phyloP scores from a whole-genome alignment of 23 tunicate genomes.

The Trididemnum nubilum region DNA sequence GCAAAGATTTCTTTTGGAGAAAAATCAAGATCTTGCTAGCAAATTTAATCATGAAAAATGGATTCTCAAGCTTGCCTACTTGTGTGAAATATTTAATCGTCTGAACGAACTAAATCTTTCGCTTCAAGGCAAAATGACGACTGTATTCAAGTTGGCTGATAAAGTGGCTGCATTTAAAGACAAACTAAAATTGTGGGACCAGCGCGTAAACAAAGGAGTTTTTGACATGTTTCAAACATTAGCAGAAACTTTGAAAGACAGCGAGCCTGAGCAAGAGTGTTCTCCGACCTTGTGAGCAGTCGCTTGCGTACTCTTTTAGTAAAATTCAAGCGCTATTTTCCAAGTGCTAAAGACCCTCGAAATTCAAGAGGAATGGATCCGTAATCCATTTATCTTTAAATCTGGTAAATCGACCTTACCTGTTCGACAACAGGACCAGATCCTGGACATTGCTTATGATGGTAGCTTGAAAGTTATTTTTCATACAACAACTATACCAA shows the following conservation, averaged over 20 bases:
- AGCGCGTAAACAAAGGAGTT: constrained; percentile 20
- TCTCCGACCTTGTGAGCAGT: neutral
- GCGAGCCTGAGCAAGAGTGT: constrained; percentile 3
- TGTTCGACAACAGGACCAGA: no score
- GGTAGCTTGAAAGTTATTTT: constrained; percentile 32
- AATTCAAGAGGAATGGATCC: no score
- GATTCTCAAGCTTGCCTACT: constrained; percentile 55
- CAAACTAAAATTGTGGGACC: constrained; percentile 17
- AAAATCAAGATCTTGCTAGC: constrained; percentile 30
- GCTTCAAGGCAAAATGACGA: constrained; percentile 24
- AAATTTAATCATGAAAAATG: constrained; percentile 38
- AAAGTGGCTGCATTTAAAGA: constrained; percentile 24
- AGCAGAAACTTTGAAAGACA: constrained; percentile 10
- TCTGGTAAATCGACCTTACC: constrained; percentile 43
- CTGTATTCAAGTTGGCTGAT: constrained; percentile 34
- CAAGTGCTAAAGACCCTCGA: no score
- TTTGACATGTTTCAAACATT: constrained; percentile 38
- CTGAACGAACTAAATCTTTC: constrained; percentile 27
- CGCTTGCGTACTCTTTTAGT: no score
- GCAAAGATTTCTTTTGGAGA: constrained; percentile 27
- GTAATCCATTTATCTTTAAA: constrained; percentile 37
- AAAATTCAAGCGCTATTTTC: no score
- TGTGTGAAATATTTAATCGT: constrained; percentile 47
- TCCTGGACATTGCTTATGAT: constrained; percentile 44
- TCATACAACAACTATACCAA: constrained; percentile 43